Base-by-base conservation (phyloP, 2,797 vertebrate genomes). In the Pelodytes ibericus region DNA sequence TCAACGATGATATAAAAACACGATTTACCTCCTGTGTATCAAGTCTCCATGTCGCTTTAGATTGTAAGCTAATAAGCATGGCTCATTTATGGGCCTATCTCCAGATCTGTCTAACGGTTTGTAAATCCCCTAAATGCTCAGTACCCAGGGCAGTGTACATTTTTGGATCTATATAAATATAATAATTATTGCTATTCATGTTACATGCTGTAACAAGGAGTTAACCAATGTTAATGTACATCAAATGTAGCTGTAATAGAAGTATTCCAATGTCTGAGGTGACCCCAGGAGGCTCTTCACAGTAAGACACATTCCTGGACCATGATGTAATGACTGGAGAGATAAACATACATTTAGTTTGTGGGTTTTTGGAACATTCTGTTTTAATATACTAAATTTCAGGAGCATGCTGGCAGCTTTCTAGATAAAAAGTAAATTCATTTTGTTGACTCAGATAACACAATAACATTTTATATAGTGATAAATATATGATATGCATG, bases 291-390 rank as follows among this genome's bases (percentile, higher is more conserved):
- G 31, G 65, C 64, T 57, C 47, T 72, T 62, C 58, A 44, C 18
- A 73, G 69, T 30, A 53, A 79, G 63, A 27, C 25, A 58, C 63
- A 79, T 79, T 79, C 76, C 71, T 31, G 20, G 24, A 44, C 15
- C 18, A 27, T 73, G 64, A 66, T 62, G 76, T 68, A 58, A 79
- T 56, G 57, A 18, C 69, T 60, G 31, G 29, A 24, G 31, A 41
- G 57, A 75, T 62, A 73, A 79, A 63, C 49, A 71, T 29, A 33
- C 44, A 27, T 49, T 75, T 27, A 67, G 24, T 30, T 27, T 75
- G 27, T 58, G 16, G 24, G 68, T 59, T 41, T 27, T 39, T 60
- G 2, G 27, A 59, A 59, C 53, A 59, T 59, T 59, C 18, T 20
- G 30, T 30, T 29, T 39, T 29, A 39, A 58, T 68, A 29, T 25